Percentiles rank a stretch among this genome's conserved stretches.
These are phyloP conservation scores for Slavum lentiscoides DNA, from an alignment of 2,888 invertebrate genomes.

Conservation along the genomic window DNA sequence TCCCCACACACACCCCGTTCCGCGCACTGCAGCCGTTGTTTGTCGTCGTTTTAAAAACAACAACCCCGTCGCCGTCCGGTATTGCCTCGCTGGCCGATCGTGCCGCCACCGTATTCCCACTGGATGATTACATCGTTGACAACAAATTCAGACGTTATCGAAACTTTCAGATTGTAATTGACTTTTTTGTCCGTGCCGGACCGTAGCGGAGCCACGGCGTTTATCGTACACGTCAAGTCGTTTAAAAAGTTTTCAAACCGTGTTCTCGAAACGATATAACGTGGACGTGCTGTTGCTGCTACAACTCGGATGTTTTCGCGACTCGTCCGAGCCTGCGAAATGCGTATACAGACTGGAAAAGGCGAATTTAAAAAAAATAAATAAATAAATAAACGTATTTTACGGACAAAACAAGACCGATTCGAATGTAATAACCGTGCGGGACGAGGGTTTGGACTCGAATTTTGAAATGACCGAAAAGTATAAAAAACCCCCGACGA, in stretches of 20 bases:
- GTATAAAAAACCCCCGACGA: too few relatives aligned
- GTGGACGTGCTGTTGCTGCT: too few relatives aligned
- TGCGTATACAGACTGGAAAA: too few relatives aligned
- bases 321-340: neutral
- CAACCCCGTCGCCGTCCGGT: neutral
- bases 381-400: too few relatives aligned
- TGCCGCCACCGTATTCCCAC: neutral
- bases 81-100: too few relatives aligned
- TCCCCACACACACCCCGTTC: too few relatives aligned
- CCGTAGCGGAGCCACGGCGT: neutral
- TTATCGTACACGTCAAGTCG: slow-evolving; percentile 23
- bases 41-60: neutral
- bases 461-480: too few relatives aligned
- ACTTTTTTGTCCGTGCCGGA: slow-evolving; percentile 12
- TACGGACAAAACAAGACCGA: too few relatives aligned
- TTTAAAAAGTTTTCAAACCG: slow-evolving; percentile 40
- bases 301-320: neutral
- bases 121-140: slow-evolving; percentile 41
- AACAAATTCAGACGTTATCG: slow-evolving; percentile 37
- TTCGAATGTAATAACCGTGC: too few relatives aligned
- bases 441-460: too few relatives aligned
- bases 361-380: too few relatives aligned
- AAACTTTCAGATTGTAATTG: slow-evolving; percentile 39
- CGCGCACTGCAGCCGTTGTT: too few relatives aligned
- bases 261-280: slow-evolving; percentile 2